Conservation (phyloP, 1,140 invertebrate genomes). For the Tetragnatha versicolor region DNA sequence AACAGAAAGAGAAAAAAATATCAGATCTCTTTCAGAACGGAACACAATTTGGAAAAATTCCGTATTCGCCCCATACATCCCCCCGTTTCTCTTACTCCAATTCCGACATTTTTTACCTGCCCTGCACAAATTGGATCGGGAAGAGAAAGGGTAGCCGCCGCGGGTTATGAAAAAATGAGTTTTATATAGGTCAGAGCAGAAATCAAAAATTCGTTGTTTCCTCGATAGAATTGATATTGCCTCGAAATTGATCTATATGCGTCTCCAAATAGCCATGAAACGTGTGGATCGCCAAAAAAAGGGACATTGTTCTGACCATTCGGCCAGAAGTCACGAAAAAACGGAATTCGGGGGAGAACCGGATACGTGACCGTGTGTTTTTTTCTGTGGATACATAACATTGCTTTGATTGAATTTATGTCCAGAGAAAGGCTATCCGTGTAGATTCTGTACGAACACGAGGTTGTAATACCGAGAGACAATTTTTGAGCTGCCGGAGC, state of each 20-base stretch:
- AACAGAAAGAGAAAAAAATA: too few relatives aligned
- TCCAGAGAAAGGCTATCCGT: too few relatives aligned
- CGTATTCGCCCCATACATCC: too few relatives aligned
- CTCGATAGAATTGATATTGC: not conserved
- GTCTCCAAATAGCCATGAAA: constrained; percentile 14
- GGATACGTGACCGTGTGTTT: not conserved
- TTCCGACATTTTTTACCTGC: too few relatives aligned
- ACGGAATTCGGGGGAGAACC: not conserved
- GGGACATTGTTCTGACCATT: constrained; percentile 26
- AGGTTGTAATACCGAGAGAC: too few relatives aligned
- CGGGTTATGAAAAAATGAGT: not conserved
- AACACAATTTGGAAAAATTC: too few relatives aligned
- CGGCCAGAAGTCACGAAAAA: constrained; percentile 9
- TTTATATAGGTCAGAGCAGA: constrained; percentile 19
- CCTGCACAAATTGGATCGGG: too few relatives aligned
- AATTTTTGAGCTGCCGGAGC: too few relatives aligned
- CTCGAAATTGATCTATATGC: constrained; percentile 27
- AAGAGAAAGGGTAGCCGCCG: too few relatives aligned
- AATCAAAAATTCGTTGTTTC: not conserved
- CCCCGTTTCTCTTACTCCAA: too few relatives aligned
- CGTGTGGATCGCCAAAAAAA: constrained; percentile 19
- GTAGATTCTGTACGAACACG: too few relatives aligned
- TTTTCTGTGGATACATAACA: not conserved
- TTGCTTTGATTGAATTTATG: constrained; percentile 10
- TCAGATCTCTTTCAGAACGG: too few relatives aligned